These are phyloP conservation scores for Dicerorhinus sumatrensis DNA, from an alignment of 2,113 vertebrate species.

Conservation along the genomic window DNA sequence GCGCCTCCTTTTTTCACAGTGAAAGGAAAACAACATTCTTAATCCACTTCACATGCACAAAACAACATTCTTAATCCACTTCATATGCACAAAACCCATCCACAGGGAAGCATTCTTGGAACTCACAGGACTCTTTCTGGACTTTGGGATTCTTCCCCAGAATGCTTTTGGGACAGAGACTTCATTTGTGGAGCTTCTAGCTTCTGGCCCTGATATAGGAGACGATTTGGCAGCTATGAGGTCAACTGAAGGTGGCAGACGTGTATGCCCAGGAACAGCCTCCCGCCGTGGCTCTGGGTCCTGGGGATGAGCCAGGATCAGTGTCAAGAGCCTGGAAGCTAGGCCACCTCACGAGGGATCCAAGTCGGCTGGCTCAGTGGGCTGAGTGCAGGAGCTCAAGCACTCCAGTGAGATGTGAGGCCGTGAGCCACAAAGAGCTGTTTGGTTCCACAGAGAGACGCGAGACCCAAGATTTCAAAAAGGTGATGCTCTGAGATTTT, in stretches of 20 bases:
- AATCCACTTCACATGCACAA: background rate
- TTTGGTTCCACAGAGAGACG: background rate
- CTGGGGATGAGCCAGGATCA: background rate
- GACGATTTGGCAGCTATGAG: background rate
- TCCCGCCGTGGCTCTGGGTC: background rate
- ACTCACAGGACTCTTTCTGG: slow-evolving; percentile 11
- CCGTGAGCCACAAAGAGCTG: background rate
- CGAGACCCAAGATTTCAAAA: background rate
- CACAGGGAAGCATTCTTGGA: background rate
- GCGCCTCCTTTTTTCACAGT: background rate
- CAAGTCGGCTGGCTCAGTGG: background rate
- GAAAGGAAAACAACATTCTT: slow-evolving; percentile 14
- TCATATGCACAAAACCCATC: background rate
- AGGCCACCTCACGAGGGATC: background rate
- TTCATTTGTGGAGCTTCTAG: background rate
- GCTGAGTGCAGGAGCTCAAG: background rate
- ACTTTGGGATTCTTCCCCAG: slow-evolving; percentile 2
- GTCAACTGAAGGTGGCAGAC: background rate
- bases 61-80: background rate
- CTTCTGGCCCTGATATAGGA: background rate
- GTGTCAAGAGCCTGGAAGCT: background rate
- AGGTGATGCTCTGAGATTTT: background rate
- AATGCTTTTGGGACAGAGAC: background rate
- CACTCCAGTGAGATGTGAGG: background rate
- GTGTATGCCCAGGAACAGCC: accelerated